A percentile compares a stretch with the other conserved stretches of the same genome.
These are phyloP conservation scores for Trididemnum clinides DNA, from an alignment of 23 tunicate species.

Conservation along the genomic window DNA sequence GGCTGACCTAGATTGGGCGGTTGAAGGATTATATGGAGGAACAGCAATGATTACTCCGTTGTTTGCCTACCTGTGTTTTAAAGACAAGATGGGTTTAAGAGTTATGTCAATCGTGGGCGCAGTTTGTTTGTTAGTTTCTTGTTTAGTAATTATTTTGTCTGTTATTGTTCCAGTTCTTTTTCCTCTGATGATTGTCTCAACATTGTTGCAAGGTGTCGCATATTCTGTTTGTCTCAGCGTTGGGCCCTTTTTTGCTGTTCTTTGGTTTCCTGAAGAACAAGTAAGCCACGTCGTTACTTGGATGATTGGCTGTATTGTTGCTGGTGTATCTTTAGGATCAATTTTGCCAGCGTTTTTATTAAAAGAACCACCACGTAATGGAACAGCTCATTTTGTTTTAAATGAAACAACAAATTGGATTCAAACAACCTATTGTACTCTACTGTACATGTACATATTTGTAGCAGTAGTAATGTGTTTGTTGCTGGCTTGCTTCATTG, in stretches of 20 bases:
- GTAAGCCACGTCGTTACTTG: neutral
- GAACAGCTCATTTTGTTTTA: neutral
- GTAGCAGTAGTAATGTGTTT: neutral
- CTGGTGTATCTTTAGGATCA: neutral
- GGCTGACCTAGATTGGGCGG: neutral
- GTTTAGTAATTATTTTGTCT: neutral
- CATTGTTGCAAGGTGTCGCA: neutral
- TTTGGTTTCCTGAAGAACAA: conserved; percentile 2
- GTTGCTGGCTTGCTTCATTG: neutral
- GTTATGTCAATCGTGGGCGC: neutral
- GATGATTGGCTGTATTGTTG: neutral
- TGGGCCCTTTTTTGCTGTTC: neutral
- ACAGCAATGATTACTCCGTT: neutral
- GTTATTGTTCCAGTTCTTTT: neutral
- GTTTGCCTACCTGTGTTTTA: neutral
- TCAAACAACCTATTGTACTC: neutral
- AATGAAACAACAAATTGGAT: too few species aligned
- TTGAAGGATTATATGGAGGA: neutral
- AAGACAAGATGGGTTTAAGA: neutral
- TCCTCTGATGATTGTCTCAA: neutral
- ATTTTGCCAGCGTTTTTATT: neutral
- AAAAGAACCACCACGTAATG: neutral
- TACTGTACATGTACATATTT: neutral
- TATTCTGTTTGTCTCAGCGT: neutral
- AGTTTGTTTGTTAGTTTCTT: neutral